phyloP scores from a whole-genome alignment of 2,797 vertebrate species.

The Calcarius lapponicus region DNA sequence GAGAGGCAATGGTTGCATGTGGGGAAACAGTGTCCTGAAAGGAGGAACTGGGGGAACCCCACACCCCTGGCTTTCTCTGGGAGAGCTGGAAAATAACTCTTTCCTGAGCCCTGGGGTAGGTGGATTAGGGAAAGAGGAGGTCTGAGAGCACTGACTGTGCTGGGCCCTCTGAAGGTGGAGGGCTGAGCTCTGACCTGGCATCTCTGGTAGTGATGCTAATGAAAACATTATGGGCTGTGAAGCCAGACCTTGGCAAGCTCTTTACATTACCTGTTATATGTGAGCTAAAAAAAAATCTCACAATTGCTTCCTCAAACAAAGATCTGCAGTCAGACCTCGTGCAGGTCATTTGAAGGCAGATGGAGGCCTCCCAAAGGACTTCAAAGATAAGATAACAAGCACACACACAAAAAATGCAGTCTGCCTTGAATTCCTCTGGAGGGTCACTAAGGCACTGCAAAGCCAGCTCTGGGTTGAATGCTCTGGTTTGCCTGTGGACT shows the following conservation, averaged over 20 bases:
- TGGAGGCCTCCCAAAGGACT: background rate
- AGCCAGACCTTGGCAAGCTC: background rate
- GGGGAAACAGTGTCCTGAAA: background rate
- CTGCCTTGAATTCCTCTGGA: conserved; percentile 32
- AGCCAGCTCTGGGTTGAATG: background rate
- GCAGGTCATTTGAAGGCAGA: background rate
- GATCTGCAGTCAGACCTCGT: background rate
- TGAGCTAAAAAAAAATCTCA: background rate
- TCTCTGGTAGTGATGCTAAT: background rate
- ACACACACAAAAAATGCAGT: background rate
- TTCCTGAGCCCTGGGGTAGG: background rate
- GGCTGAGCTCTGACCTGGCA: background rate
- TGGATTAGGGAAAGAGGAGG: background rate
- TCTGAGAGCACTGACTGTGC: background rate
- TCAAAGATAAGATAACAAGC: conserved; percentile 44
- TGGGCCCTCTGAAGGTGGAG: background rate
- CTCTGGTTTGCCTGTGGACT: background rate
- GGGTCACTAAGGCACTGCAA: conserved; percentile 12
- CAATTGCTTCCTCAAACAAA: background rate
- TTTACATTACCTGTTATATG: background rate
- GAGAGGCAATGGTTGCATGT: background rate
- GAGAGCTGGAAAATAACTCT: background rate
- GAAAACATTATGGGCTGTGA: background rate
- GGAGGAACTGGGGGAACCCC: background rate
- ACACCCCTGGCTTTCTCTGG: background rate